Evolutionary conservation across 2,888 invertebrate genomes (phyloP), one percentile per base, ranked within the genome.

Genomic region (Cactoblastis cactorum): DNA sequence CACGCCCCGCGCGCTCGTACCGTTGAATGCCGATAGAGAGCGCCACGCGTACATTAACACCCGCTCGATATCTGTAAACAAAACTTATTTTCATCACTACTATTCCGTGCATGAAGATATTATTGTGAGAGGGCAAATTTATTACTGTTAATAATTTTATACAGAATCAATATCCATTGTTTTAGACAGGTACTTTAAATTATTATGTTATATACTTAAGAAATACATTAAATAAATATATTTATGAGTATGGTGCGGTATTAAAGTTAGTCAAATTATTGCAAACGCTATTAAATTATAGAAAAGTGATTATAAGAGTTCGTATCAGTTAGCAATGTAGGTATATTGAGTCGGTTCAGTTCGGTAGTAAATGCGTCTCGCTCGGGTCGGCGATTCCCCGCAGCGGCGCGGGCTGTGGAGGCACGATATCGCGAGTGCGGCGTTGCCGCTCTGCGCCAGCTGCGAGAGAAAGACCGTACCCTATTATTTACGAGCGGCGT

Each of bases 401-500:
- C 73, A 60, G 69, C 62, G 63, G 68, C 66, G 63, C 61, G 57
- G 53, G 69, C 73, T 60, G 69, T 69, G 77, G 76, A 75, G 74
- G 74, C 77, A 79, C 71, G 75, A 71, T 64, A 65, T 69, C 65
- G 67, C 65, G 66, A 63, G 72, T 62, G 86, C 86, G 83, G 77
- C 81, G 89, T 88, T 88, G 88, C 87, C 87, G 74, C 77, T 75
- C 62, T 71, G 80, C 85, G 84, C 87, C 88, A 85, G 86, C 89
- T 88, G 89, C 85, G 86, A 88, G 86, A 86, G 87, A 85, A 86
- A 87, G 81, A 88, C 82, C 79, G 80, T 87, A 89, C 89, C 89
- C 89, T 88, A 88, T 89, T 88, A 88, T 88, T 88, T 88, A 88
- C 87, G 83, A 85, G 89, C 87, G 86, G 69, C 83, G 89, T 89